These are phyloP conservation scores for Latrodectus hesperus DNA, from an alignment of 2,888 invertebrate species.

Conservation along the genomic window DNA sequence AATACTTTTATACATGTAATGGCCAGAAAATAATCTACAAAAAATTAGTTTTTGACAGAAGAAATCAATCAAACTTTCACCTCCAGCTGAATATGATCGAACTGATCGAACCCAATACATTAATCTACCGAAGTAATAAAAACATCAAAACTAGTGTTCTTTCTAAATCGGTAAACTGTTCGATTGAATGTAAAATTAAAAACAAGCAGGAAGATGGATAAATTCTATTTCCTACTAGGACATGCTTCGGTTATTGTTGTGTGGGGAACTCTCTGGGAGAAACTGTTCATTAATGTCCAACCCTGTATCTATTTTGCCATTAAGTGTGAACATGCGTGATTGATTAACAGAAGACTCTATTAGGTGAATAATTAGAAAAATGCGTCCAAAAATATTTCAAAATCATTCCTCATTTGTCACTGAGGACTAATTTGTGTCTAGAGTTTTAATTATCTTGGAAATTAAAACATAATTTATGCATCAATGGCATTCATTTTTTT, in stretches of 20 bases:
- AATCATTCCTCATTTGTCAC: not conserved
- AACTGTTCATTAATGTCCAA: slow-evolving; percentile 30
- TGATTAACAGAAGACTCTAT: slow-evolving; percentile 30
- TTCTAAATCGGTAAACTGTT: slow-evolving; percentile 4
- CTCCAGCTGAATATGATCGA: not conserved
- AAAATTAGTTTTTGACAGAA: not conserved
- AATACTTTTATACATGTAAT: too few relatives aligned
- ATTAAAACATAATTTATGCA: not conserved
- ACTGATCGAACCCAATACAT: slow-evolving; percentile 3
- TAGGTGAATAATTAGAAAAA: not conserved
- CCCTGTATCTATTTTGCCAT: slow-evolving; percentile 31
- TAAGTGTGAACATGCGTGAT: slow-evolving; percentile 34
- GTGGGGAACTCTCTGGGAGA: not conserved
- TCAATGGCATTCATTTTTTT: too few relatives aligned
- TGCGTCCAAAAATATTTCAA: not conserved
- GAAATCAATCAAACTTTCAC: not conserved
- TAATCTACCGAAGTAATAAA: slow-evolving; percentile 10
- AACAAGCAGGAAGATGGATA: slow-evolving; percentile 35
- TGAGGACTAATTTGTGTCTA: not conserved
- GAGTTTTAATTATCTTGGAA: slow-evolving; percentile 18
- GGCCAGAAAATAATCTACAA: too few relatives aligned
- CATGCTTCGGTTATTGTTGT: slow-evolving; percentile 9
- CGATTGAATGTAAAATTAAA: slow-evolving; percentile 20
- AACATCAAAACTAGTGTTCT: not conserved
- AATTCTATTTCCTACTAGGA: slow-evolving; percentile 15